Conservation (phyloP, 2,888 invertebrate genomes). For the Schrankia costaestrigalis region DNA sequence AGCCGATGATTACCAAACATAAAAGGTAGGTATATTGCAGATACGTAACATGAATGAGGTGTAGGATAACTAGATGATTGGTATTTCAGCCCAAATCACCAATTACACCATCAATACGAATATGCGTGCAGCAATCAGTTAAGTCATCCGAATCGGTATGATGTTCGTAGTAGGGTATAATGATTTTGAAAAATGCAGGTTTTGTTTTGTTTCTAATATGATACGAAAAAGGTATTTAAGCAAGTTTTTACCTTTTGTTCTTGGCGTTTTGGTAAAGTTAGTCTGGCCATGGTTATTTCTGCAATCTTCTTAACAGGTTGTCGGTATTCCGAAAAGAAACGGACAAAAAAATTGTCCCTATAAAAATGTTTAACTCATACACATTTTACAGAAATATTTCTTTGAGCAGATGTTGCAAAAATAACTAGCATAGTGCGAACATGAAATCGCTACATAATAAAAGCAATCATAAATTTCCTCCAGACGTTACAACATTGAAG, state of each 20-base stretch:
- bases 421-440: constrained; percentile 20
- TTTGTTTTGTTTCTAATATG: no score
- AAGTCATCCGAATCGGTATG: constrained; percentile 37
- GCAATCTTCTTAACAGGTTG: no score
- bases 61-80: constrained; percentile 36
- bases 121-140: constrained; percentile 35
- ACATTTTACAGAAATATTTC: no score
- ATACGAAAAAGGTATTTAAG: no score
- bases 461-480: constrained; percentile 28
- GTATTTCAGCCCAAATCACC: constrained; percentile 26
- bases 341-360: no score
- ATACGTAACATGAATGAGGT: constrained; percentile 27
- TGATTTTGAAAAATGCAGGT: constrained; percentile 3
- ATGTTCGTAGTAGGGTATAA: constrained; percentile 27
- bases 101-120: constrained; percentile 36
- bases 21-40: constrained; percentile 3
- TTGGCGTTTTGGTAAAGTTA: no score
- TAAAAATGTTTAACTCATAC: no score
- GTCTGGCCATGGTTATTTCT: no score
- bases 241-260: no score
- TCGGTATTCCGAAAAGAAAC: no score
- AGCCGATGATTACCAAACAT: constrained; percentile 21
- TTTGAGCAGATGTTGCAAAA: constrained; percentile 21
- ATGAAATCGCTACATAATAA: constrained; percentile 14
- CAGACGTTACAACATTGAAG: constrained; percentile 28